Conservation (phyloP, 2,113 vertebrate species). For the Hippocampus abdominalis region DNA sequence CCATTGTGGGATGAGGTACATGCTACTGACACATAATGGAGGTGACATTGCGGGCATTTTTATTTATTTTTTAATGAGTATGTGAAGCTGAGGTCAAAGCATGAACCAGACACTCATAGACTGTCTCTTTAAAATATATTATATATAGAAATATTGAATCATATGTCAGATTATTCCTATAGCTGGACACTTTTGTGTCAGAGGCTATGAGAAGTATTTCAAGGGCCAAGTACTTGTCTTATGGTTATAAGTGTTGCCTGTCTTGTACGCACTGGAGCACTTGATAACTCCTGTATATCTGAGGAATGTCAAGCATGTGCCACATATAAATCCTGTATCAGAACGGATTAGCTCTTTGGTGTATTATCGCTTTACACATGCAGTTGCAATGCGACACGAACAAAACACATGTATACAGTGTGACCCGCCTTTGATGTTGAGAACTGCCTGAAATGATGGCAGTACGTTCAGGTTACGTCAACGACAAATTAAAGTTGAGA, state of each 20-base stretch:
- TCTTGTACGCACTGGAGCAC: background rate
- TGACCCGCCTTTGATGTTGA: background rate
- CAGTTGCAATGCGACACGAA: background rate
- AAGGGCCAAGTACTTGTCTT: background rate
- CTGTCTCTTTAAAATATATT: too few relatives aligned
- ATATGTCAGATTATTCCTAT: background rate
- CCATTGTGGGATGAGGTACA: background rate
- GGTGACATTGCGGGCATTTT: background rate
- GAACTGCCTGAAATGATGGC: background rate
- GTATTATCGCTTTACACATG: background rate
- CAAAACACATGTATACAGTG: background rate
- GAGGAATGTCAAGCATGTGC: conserved; percentile 8
- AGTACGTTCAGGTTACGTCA: background rate
- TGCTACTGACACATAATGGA: background rate
- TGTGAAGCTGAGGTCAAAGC: background rate
- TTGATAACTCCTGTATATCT: background rate
- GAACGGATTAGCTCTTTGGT: background rate
- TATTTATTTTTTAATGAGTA: background rate
- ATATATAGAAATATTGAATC: background rate
- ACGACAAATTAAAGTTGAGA: background rate
- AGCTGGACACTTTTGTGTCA: background rate
- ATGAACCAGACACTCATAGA: too few relatives aligned
- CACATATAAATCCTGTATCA: conserved; percentile 2
- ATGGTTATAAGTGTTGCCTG: background rate
- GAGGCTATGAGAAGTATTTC: background rate